Evolutionary conservation across 2,113 vertebrate species (phyloP), one percentile per base, ranked within the genome.

Genomic region (Tursiops truncatus): DNA sequence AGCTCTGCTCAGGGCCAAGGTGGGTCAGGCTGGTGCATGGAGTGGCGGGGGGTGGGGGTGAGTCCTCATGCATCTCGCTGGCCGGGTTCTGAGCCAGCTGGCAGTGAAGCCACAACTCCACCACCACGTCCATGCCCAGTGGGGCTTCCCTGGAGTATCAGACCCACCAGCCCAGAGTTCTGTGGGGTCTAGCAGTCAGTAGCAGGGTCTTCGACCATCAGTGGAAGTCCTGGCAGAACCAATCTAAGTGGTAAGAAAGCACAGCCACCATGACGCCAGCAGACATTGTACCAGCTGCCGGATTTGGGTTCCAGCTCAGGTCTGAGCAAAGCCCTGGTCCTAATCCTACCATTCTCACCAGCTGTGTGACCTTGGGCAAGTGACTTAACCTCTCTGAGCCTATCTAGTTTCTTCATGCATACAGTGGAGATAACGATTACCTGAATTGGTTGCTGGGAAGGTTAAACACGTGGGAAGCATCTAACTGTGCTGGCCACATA

Each of bases 81-180:
- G 67, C 83, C 15, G 18, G 83, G 31, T 28, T 60, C 83, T 38
- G 58, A 74, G 15, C 25, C 56, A 56, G 15, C 18, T 67, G 41
- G 53, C 53, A 44, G 76, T 11, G 13, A 36, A 13, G 18, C 36
- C 26, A 79, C 63, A 65, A 33, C 44, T 28, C 50, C 26, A 6
- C 20, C 33, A 6, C 38, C 1, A 0, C 1, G 25, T 33, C 36
- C 10, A 2, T 21, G 84, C 33, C 68, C 63, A 10, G 47, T 0
- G 8, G 53, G 36, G 18, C 67, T 60, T 14, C 14, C 60, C 67
- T 0, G 3, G 31, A 23, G 25, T 0, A 5, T 63, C 21, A 44
- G 65, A 36, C 71, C 28, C 44, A 25, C 33, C 12, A 6, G 70
- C 68, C 50, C 70, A 13, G 36, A 33, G 17, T 17, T 60, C 65